Evolutionary conservation across 2,888 invertebrate genomes (phyloP).

Genomic region (Pseudanteris insignis): DNA sequence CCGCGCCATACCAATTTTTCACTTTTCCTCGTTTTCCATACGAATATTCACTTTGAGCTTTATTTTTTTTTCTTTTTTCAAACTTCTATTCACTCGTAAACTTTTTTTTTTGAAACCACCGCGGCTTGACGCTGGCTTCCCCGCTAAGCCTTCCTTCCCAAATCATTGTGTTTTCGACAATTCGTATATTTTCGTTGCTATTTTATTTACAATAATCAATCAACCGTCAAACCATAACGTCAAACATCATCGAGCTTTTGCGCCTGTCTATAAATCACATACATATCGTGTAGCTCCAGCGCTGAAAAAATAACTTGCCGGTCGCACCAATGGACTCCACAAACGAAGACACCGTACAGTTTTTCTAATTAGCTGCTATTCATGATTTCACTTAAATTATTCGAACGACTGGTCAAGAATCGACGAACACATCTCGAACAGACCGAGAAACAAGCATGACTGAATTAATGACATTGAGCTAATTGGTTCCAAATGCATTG

Average conservation of each 20-base stretch:
- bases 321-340: slow-evolving; percentile 18
- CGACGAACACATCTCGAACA: too few species aligned
- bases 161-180: slow-evolving; percentile 54
- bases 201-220: slow-evolving; percentile 57
- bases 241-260: slow-evolving; percentile 32
- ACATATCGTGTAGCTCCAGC: slow-evolving; percentile 31
- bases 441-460: too few species aligned
- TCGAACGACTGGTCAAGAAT: too few species aligned
- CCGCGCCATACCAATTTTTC: too few species aligned
- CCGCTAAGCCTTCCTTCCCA: slow-evolving; percentile 50
- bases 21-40: too few species aligned
- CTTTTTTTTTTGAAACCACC: background rate
- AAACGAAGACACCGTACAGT: slow-evolving; percentile 23
- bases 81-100: too few species aligned
- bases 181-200: slow-evolving; percentile 58
- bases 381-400: too few species aligned
- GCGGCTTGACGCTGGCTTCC: slow-evolving; percentile 51
- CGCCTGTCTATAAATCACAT: slow-evolving; percentile 30
- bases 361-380: too few species aligned
- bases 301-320: slow-evolving; percentile 33
- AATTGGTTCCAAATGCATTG: too few species aligned
- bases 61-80: slow-evolving; percentile 2
- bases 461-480: too few species aligned
- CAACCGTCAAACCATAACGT: slow-evolving; percentile 40
- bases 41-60: too few species aligned